These are phyloP conservation scores for Nebria salina DNA, from an alignment of 2,888 invertebrate species.

Conservation along the genomic window DNA sequence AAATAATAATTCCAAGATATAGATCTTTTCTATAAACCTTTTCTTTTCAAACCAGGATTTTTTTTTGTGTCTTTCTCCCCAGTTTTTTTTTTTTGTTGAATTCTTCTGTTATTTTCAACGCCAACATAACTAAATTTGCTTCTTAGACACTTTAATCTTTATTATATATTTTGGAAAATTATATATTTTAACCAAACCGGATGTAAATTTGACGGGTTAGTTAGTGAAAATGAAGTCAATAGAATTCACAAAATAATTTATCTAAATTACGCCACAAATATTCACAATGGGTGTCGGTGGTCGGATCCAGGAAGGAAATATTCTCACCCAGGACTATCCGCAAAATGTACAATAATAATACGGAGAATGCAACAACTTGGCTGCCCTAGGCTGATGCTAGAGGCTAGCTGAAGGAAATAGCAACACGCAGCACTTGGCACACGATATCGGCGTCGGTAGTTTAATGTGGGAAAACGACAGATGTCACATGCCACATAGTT, in stretches of 20 bases:
- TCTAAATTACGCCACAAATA: background rate
- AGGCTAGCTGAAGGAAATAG: background rate
- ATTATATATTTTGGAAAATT: background rate
- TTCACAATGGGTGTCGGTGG: background rate
- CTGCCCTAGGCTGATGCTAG: background rate
- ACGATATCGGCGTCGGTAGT: background rate
- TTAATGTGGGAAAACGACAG: background rate
- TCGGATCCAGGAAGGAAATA: background rate
- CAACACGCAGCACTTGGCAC: constrained; percentile 1
- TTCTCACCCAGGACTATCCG: background rate
- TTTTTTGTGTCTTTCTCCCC: background rate
- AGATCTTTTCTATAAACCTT: background rate
- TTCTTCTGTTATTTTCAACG: background rate
- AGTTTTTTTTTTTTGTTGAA: background rate
- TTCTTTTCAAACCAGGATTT: constrained; percentile 3
- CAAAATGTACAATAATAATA: background rate
- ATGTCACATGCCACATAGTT: background rate
- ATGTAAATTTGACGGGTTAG: too few species aligned
- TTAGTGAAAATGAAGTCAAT: background rate
- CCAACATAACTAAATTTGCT: too few species aligned
- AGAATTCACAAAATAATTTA: background rate
- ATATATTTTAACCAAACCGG: background rate
- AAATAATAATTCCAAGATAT: constrained; percentile 6
- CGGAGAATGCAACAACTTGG: background rate
- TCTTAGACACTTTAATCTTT: too few species aligned